Conservation (phyloP, 2,113 vertebrate species). For the Phycodurus eques region DNA sequence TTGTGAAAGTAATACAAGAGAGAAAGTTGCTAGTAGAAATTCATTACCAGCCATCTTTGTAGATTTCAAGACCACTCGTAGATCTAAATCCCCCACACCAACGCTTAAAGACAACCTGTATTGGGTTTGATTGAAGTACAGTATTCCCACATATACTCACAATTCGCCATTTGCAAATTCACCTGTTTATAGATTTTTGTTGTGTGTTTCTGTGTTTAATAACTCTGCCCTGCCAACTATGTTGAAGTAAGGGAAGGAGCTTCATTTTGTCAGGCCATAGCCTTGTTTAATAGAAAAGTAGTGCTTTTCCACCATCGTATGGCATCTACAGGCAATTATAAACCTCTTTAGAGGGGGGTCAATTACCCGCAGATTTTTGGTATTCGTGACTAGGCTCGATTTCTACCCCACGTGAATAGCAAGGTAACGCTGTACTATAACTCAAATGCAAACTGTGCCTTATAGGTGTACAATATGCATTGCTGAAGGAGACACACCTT, state of each 20-base stretch:
- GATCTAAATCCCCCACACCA: conserved; percentile 63
- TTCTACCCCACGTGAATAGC: not conserved
- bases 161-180: not conserved
- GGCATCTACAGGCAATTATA: not conserved
- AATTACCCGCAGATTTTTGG: not conserved
- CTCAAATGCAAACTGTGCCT: conserved; percentile 45
- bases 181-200: not conserved
- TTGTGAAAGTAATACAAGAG: conserved; percentile 19
- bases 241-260: not conserved
- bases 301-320: not conserved
- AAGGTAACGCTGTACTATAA: not conserved
- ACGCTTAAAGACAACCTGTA: conserved; percentile 78
- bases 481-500: not conserved
- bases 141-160: not conserved
- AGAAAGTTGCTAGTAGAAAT: conserved; percentile 4
- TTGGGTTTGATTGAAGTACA: conserved; percentile 76
- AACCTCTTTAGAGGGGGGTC: not conserved
- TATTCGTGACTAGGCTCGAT: not conserved
- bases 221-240: not conserved
- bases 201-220: not conserved
- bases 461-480: conserved; percentile 22
- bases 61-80: conserved; percentile 27
- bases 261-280: not conserved
- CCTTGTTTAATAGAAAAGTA: not conserved
- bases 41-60: not conserved